A percentile compares a stretch with the other conserved stretches of the same genome.
Conservation (phyloP, 1,140 invertebrate genomes). For the Tetramorium simillimum region DNA sequence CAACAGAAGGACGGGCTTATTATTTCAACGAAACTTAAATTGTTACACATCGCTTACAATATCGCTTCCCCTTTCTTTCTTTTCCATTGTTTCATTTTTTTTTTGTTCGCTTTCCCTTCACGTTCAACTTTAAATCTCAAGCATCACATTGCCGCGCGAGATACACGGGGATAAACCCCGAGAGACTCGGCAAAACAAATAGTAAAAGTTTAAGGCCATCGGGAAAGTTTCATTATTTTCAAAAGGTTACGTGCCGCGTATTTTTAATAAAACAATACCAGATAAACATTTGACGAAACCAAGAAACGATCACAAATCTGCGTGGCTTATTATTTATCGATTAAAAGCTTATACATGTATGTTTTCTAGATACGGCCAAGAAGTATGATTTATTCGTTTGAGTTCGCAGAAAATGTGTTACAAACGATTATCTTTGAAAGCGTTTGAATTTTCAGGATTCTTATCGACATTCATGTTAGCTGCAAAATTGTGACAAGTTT, state of each 20-base stretch:
- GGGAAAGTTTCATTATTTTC: conserved; percentile 70
- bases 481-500: background rate
- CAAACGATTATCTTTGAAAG: background rate
- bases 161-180: conserved; percentile 38
- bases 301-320: background rate
- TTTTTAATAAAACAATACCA: conserved; percentile 67
- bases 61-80: background rate
- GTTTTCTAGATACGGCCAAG: background rate
- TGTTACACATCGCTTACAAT: background rate
- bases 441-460: background rate
- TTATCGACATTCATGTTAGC: background rate
- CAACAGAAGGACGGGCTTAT: conserved; percentile 31
- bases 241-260: conserved; percentile 63
- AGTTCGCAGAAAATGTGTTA: background rate
- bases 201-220: conserved; percentile 61
- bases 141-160: conserved; percentile 19
- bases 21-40: conserved; percentile 19
- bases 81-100: background rate
- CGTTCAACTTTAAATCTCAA: conserved; percentile 37
- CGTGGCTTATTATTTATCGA: conserved; percentile 1
- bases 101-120: conserved; percentile 4
- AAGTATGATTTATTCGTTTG: background rate
- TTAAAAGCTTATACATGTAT: background rate
- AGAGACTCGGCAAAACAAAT: conserved; percentile 61
- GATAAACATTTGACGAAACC: background rate